These are phyloP conservation scores for Hydractinia echinata DNA, from an alignment of 30 jellyfish, hydroid and myxozoan genomes.

Conservation along the genomic window DNA sequence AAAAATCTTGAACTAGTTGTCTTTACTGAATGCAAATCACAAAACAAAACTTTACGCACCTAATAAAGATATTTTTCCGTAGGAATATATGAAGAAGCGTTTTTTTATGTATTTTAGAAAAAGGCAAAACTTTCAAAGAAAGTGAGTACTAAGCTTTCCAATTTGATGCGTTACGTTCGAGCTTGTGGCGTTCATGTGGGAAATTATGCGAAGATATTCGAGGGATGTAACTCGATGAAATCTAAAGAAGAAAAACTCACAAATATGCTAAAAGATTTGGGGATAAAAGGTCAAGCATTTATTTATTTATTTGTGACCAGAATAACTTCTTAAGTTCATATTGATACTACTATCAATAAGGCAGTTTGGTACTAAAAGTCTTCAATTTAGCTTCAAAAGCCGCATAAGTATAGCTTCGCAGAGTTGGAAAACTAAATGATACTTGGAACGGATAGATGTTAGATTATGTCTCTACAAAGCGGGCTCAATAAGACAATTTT, in stretches of 20 bases:
- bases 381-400: too few species aligned
- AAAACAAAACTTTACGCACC: too few species aligned
- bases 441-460: neutral
- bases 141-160: slow-evolving; percentile 38
- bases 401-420: neutral
- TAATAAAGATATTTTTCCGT: too few species aligned
- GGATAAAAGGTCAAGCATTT: slow-evolving; percentile 52
- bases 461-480: too few species aligned
- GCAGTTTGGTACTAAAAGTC: too few species aligned
- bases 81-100: too few species aligned
- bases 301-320: neutral
- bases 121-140: neutral
- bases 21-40: too few species aligned
- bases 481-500: too few species aligned
- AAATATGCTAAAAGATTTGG: slow-evolving; percentile 49
- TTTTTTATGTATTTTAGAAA: neutral
- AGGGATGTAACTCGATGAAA: slow-evolving; percentile 71
- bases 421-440: neutral
- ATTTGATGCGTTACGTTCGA: slow-evolving; percentile 46
- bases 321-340: too few species aligned
- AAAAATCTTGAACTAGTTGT: too few species aligned
- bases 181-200: slow-evolving; percentile 52
- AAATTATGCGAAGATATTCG: slow-evolving; percentile 59
- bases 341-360: too few species aligned
- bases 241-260: slow-evolving; percentile 61